phyloP scores from a whole-genome alignment of 2,888 invertebrate genomes.

The Drosophila rellima region DNA sequence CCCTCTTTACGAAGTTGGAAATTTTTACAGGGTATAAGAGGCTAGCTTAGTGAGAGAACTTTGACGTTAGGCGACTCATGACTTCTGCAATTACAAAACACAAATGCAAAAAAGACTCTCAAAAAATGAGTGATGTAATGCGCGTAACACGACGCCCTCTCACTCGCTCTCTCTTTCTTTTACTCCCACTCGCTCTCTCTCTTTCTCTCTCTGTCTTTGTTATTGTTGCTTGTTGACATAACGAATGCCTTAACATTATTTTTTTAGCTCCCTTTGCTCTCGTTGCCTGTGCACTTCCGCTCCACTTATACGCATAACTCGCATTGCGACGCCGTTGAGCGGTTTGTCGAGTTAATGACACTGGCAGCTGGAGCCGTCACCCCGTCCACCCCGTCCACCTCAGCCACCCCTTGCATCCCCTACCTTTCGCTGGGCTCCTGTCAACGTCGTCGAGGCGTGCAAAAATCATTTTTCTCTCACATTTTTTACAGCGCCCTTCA shows the following conservation, averaged over 20 bases:
- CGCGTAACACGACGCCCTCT: slow-evolving; percentile 57
- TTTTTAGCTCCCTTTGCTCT: slow-evolving; percentile 10
- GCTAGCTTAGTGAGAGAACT: slow-evolving; percentile 31
- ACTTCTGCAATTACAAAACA: slow-evolving; percentile 72
- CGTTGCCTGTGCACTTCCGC: slow-evolving; percentile 66
- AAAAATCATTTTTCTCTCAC: slow-evolving; percentile 78
- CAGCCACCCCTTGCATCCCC: not conserved
- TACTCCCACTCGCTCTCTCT: not conserved
- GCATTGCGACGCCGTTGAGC: slow-evolving; percentile 56
- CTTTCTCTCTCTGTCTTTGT: slow-evolving; percentile 20
- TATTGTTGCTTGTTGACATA: slow-evolving; percentile 78
- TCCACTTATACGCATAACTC: slow-evolving; percentile 76
- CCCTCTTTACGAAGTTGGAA: too few relatives aligned
- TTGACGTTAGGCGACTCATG: slow-evolving; percentile 68
- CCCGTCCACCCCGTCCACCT: not conserved
- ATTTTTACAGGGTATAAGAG: slow-evolving; percentile 4
- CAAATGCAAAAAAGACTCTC: slow-evolving; percentile 49
- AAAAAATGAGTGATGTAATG: slow-evolving; percentile 73
- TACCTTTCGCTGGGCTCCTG: slow-evolving; percentile 30
- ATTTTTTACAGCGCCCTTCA: slow-evolving; percentile 60
- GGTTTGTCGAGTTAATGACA: slow-evolving; percentile 81
- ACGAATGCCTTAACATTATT: slow-evolving; percentile 77
- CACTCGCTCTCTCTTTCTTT: not conserved
- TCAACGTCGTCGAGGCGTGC: slow-evolving; percentile 73
- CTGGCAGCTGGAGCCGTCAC: slow-evolving; percentile 62